Evolutionary conservation across 1,140 invertebrate species (phyloP).

Genomic region (Diachasmimorpha longicaudata): DNA sequence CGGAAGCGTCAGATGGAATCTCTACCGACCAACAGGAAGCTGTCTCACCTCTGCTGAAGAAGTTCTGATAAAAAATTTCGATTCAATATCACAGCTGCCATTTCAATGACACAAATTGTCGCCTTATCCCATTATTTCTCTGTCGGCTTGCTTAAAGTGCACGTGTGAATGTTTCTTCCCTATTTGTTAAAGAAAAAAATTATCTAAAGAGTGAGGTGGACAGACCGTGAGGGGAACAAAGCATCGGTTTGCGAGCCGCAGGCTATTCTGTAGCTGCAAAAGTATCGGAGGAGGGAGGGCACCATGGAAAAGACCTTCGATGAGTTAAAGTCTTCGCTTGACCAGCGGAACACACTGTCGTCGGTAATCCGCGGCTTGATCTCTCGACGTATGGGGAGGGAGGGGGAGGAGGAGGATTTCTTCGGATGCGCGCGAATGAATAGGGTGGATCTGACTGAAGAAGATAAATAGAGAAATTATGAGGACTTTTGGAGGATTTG

Average conservation of each 20-base stretch:
- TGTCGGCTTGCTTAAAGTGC: neutral
- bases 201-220: neutral
- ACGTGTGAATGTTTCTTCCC: neutral
- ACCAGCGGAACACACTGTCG: neutral
- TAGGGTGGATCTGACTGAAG: neutral
- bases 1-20: conserved; percentile 8
- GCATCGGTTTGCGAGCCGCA: neutral
- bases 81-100: neutral
- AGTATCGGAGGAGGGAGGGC: neutral
- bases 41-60: neutral
- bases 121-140: neutral
- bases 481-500: too few species aligned
- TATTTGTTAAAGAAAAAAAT: neutral
- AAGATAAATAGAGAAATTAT: neutral
- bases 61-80: neutral
- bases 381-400: neutral
- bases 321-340: conserved; percentile 20
- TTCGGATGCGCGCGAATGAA: neutral
- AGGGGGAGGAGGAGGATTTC: neutral
- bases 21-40: neutral
- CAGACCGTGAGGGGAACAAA: conserved; percentile 7
- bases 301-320: conserved; percentile 13
- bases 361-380: conserved; percentile 25
- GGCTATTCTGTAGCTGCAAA: neutral
- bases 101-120: neutral